Evolutionary conservation across 2,888 invertebrate genomes (phyloP), one percentile per base, ranked within the genome.

Genomic region (Priocnemis perturbator): DNA sequence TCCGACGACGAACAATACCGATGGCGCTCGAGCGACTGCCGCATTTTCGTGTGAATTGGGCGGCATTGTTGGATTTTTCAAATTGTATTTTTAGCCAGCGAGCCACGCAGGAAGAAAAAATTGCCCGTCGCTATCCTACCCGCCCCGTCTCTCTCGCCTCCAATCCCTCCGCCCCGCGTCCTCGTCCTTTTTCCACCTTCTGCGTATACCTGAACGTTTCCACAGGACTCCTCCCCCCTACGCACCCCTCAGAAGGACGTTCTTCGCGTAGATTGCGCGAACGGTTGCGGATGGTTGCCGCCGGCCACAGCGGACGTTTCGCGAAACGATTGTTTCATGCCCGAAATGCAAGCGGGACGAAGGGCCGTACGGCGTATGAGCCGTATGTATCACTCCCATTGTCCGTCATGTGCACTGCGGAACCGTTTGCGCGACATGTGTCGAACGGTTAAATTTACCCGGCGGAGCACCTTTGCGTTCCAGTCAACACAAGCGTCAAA

Each of bases 1-100:
- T 82, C 81, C 83, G 78, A 77, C 81, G 78, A 77, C 72, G 84
- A 83, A 86, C 86, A 86, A 86, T 85, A 83, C 85, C 79, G 20
- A 26, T 60, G 71, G 67, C 70, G 78, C 72, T 70, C 76, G 72
- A 76, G 67, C 74, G 78, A 74, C 81, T 73, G 76, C 76, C 73
- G 77, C 77, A 81, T 85, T 84, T 85, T 79, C 73, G 74, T 73
- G 77, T 79, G 84, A 82, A 84, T 85, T 80, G 84, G 76, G 71
- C 20, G 70, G 83, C 76, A 85, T 85, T 85, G 85, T 85, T 79
- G 74, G 71, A 83, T 81, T 84, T 80, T 85, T 82, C 78, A 80
- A 84, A 84, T 81, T 81, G 78, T 81, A 78, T 82, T 84, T 84
- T 80, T 78, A 71, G 63, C 52, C 59, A 55, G 57, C 60, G 68